Percentiles rank a stretch among this genome's conserved stretches.
These are phyloP conservation scores for Cydia pomonella DNA, from an alignment of 1,140 invertebrate genomes.

Conservation along the genomic window DNA sequence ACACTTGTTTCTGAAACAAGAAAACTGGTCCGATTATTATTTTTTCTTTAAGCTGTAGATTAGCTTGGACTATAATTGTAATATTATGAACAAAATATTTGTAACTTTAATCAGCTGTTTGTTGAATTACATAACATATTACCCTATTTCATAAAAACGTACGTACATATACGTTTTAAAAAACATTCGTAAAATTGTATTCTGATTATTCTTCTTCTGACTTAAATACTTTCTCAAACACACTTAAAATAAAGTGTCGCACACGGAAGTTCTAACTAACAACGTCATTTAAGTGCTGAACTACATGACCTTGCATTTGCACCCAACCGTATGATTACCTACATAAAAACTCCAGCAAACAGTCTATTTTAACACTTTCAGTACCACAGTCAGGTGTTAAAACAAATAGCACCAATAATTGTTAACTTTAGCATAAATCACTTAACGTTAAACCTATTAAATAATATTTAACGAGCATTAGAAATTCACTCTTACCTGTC, in stretches of 20 bases:
- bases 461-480: not conserved
- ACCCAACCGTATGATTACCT: not conserved
- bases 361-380: not conserved
- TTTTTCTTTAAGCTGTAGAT: not conserved
- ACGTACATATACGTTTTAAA: too few relatives aligned
- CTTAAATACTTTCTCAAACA: too few relatives aligned
- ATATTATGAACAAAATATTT: too few relatives aligned
- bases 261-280: not conserved
- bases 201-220: too few relatives aligned
- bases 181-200: too few relatives aligned
- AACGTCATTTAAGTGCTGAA: not conserved
- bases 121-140: too few relatives aligned
- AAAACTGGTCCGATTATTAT: not conserved
- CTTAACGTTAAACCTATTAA: not conserved
- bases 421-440: not conserved
- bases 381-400: not conserved
- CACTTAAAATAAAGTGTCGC: not conserved
- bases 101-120: too few relatives aligned
- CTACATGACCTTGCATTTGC: conserved; percentile 3
- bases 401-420: not conserved
- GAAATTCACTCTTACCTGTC: conserved; percentile 7
- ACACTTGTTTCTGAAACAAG: conserved; percentile 29
- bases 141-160: too few relatives aligned
- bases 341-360: not conserved
- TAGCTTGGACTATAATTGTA: too few relatives aligned